Conservation (phyloP, 2,113 vertebrate genomes). For the Ibidorhyncha struthersii region DNA sequence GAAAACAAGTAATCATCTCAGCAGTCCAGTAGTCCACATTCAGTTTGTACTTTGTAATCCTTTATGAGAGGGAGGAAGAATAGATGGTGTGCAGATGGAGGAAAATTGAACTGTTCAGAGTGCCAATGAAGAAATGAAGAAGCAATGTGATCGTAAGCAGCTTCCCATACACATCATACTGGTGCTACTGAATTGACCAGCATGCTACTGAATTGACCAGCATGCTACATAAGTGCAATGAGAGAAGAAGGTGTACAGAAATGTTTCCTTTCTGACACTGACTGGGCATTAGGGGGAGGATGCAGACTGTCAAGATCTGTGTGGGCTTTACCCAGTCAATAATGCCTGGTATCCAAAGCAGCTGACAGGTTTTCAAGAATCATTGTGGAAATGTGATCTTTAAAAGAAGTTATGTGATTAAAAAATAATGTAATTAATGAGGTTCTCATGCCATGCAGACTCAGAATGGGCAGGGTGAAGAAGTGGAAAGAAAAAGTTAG, state of each 20-base stretch:
- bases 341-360: background rate
- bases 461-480: background rate
- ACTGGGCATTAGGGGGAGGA: background rate
- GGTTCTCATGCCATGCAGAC: rapidly evolving
- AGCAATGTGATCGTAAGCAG: background rate
- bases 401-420: background rate
- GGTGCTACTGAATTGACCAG: background rate
- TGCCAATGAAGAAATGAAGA: background rate
- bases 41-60: background rate
- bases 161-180: background rate
- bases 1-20: background rate
- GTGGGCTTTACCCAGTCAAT: background rate
- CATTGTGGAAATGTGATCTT: background rate
- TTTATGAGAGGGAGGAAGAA: background rate
- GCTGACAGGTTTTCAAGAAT: background rate
- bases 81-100: background rate
- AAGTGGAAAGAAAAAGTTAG: background rate
- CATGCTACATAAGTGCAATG: background rate
- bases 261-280: background rate
- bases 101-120: background rate
- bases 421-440: background rate
- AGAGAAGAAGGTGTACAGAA: background rate
- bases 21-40: background rate
- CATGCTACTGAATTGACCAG: background rate
- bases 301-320: background rate